Evolutionary conservation across 2,888 invertebrate genomes (phyloP), one percentile per base, ranked within the genome.

Genomic region (Julus scanicus): DNA sequence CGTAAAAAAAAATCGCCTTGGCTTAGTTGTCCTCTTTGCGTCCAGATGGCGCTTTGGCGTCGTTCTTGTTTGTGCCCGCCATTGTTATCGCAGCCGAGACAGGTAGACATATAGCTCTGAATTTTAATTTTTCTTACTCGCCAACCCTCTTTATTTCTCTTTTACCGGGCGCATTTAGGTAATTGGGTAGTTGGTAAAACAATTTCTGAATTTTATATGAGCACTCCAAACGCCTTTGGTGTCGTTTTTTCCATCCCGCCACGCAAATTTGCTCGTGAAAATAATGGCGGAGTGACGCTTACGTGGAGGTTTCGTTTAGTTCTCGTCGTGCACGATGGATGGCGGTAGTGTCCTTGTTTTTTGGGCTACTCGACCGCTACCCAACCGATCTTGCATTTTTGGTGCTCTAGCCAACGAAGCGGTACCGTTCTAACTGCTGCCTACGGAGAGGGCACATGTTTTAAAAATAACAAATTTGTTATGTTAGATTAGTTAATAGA

Each of bases 41-140:
- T 15, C 80, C 80, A 80, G 80, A 80, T 80, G 80, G 80, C 80
- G 80, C 80, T 80, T 15, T 37, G 80, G 11, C 15, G 37, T 37
- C 29, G 4, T 37, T 80, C 37, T 80, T 37, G 80, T 80, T 80
- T 80, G 80, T 80, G 37, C 80, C 37, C 80, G 80, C 80, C 80
- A 80, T 80, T 80, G 80, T 80, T 80, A 80, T 80, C 37, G 29
- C 37, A 80, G 80, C 80, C 37, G 37, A 80, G 37, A 80, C 80
- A 80, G 80, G 80, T 80, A 80, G 80, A 80, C 80, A 80, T 29
- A 37, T 80, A 80, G 80, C 80, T 80, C 80, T 80, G 80, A 80
- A 80, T 80, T 80, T 80, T 80, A 80, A 80, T 80, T 80, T 80
- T 80, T 80, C 80, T 80, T 80, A 15, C 15, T 80, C 80, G 80